These are phyloP conservation scores for Hoplodrina blanda DNA, from an alignment of 2,888 invertebrate genomes.

Conservation along the genomic window DNA sequence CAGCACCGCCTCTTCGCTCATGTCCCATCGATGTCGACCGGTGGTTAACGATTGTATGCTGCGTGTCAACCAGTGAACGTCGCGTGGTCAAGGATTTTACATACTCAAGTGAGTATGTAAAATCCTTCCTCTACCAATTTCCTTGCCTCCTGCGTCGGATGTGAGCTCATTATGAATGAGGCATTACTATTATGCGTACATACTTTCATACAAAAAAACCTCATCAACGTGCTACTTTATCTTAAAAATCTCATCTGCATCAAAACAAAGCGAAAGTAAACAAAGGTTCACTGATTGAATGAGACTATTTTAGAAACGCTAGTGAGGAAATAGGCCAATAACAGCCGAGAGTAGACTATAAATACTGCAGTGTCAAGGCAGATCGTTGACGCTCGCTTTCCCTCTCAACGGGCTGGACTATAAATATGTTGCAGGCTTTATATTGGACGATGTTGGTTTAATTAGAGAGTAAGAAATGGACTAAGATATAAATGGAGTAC, in stretches of 20 bases:
- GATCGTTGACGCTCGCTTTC: constrained; percentile 73
- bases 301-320: constrained; percentile 62
- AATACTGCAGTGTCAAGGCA: constrained; percentile 88
- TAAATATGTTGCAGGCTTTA: constrained; percentile 69
- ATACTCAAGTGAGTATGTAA: no score
- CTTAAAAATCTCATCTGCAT: constrained; percentile 11
- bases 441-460: constrained; percentile 42
- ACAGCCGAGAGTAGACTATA: constrained; percentile 78
- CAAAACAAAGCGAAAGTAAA: constrained; percentile 40
- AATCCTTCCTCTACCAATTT: no score
- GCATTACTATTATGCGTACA: background rate
- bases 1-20: no score
- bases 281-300: constrained; percentile 58
- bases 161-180: no score
- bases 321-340: constrained; percentile 76
- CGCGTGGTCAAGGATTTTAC: no score
- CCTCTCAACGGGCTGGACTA: constrained; percentile 60
- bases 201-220: background rate
- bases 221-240: background rate
- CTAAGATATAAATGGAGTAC: constrained; percentile 5
- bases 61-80: no score
- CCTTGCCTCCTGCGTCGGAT: no score
- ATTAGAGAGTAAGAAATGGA: constrained; percentile 46
- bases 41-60: no score
- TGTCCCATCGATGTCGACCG: no score